A percentile compares a stretch with the other conserved stretches of the same genome.
phyloP scores from a whole-genome alignment of 2,888 invertebrate species.

The Drosophila macrospina region DNA sequence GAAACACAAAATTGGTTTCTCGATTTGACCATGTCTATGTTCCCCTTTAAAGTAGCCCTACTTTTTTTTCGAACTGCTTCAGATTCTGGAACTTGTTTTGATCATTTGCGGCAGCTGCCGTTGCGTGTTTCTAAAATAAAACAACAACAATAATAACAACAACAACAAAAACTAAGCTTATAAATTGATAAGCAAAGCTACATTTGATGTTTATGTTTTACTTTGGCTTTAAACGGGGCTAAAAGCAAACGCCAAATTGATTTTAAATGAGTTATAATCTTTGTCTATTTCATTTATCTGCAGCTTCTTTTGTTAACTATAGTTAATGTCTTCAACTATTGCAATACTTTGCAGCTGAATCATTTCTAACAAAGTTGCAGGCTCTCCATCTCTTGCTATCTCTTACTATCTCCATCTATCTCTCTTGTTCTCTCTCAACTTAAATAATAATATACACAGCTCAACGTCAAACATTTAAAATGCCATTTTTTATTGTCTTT shows the following conservation, averaged over 20 bases:
- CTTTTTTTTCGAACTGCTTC: constrained; percentile 12
- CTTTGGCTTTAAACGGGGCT: constrained; percentile 2
- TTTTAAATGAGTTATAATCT: constrained; percentile 45
- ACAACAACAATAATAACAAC: too few species aligned
- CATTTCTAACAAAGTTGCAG: constrained; percentile 27
- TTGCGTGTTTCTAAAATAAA: constrained; percentile 27
- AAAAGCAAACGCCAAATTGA: constrained; percentile 5
- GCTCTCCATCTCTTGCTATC: background rate
- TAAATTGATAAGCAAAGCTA: constrained; percentile 52
- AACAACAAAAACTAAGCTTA: constrained; percentile 44
- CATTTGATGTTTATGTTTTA: constrained; percentile 52
- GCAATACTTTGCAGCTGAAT: constrained; percentile 37
- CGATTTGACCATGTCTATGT: constrained; percentile 58
- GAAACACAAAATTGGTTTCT: constrained; percentile 61
- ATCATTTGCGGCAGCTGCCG: constrained; percentile 64
- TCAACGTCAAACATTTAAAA: constrained; percentile 49
- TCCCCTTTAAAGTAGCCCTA: constrained; percentile 52
- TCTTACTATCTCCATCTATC: background rate
- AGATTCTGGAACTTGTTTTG: constrained; percentile 60
- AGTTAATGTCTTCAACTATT: constrained; percentile 18
- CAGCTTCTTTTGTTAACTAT: background rate
- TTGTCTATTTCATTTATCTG: background rate
- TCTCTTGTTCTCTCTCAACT: constrained; percentile 13
- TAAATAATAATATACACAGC: constrained; percentile 29
- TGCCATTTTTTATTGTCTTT: constrained; percentile 64